Evolutionary conservation across 1,140 invertebrate species (phyloP), one percentile per base, ranked within the genome.

Genomic region (Brachionus plicatilis): DNA sequence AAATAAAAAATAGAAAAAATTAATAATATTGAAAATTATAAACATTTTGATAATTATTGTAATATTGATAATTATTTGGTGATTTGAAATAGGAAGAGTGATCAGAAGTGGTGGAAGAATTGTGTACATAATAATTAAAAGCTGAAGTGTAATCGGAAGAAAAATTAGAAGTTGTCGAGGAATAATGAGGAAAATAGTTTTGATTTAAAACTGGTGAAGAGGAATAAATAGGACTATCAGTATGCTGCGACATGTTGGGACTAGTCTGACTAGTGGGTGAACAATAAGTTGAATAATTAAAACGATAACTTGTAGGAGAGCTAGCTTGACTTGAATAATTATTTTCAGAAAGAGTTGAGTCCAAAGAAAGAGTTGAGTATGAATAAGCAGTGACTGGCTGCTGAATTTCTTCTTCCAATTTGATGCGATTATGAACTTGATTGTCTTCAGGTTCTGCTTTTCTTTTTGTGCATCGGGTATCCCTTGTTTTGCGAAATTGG

Each of bases 401-500:
- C 5, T 3, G 5, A 41, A 68, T 68, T 33, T 37, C 8, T 37
- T 27, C 17, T 12, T 70, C 68, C 11, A 33, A 12, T 70, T 33
- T 37, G 37, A 70, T 12, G 14, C 29, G 27, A 37, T 41, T 70
- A 6, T 33, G n/a, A 0, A 33, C 0, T 41, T 1, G 8, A 9
- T 11, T 75, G 9, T 76, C 72, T 27, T 47, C 43, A 14, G 7
- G 2, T 5, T 50, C 17, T n/a, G 9, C 0, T 76, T 45, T 75
- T 50, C 20, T 24, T 20, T 76, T 76, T 37, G 79, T 65, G 3
- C 27, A 33, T 20, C 53, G 17, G 0, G 53, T 65, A 82, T 82
- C 79, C 9, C 79, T 37, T 3, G 33, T 82, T 65, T 82, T 82
- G 41, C 79, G n/a, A 37, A 65, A 82, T 68, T 82, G 79, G 24